Evolutionary conservation across 2,888 invertebrate genomes (phyloP).

Genomic region (Fragum whitleyi): DNA sequence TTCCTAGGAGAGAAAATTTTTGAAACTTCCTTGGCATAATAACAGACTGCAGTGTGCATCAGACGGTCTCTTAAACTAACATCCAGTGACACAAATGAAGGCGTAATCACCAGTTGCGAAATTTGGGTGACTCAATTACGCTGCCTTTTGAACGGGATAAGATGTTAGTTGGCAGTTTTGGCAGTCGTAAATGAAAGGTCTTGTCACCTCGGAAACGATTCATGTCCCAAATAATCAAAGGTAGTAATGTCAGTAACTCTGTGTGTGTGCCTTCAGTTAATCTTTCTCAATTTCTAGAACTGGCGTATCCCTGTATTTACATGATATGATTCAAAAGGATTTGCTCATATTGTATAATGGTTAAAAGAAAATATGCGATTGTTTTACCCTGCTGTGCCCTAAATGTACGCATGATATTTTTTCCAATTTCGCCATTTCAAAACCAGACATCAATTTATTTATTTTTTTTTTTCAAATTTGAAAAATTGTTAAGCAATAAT

Average conservation of each 20-base stretch:
- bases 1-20: neutral
- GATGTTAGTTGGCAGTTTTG: neutral
- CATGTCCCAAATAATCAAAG: neutral
- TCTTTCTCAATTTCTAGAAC: too few relatives aligned
- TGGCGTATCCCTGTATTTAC: too few relatives aligned
- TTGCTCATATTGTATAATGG: too few relatives aligned
- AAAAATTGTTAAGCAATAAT: too few relatives aligned
- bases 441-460: too few relatives aligned
- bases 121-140: slow-evolving; percentile 14
- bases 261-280: too few relatives aligned
- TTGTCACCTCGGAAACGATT: neutral
- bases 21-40: neutral
- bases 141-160: neutral
- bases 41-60: slow-evolving; percentile 22
- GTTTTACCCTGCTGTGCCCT: too few relatives aligned
- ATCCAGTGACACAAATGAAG: slow-evolving; percentile 18
- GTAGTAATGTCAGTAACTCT: neutral
- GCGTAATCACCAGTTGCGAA: slow-evolving; percentile 20
- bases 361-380: too few relatives aligned
- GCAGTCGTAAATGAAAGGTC: neutral
- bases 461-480: too few relatives aligned
- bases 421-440: too few relatives aligned
- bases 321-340: too few relatives aligned
- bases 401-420: too few relatives aligned
- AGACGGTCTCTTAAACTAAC: slow-evolving; percentile 18